These are phyloP conservation scores for Nomada lathburiana DNA, from an alignment of 2,888 invertebrate genomes.

Conservation along the genomic window DNA sequence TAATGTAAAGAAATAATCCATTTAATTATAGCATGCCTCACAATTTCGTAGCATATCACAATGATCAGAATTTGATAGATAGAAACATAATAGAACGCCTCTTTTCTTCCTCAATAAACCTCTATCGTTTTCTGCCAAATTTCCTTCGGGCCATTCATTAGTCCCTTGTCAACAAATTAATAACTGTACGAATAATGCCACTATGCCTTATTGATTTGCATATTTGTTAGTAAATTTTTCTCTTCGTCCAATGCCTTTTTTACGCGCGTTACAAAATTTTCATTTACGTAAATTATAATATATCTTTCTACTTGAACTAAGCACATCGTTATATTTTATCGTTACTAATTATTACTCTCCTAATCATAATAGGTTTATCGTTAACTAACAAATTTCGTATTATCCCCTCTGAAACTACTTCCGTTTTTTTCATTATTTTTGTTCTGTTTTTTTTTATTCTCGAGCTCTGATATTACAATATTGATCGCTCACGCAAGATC, in stretches of 20 bases:
- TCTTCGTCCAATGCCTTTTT: conserved; percentile 9
- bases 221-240: conserved; percentile 8
- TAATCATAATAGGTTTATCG: conserved; percentile 54
- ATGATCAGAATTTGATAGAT: conserved; percentile 48
- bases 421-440: conserved; percentile 26
- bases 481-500: conserved; percentile 43
- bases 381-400: conserved; percentile 66
- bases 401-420: conserved; percentile 49
- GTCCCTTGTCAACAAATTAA: conserved; percentile 34
- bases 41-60: conserved; percentile 55
- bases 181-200: conserved; percentile 22
- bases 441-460: conserved; percentile 39
- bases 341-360: conserved; percentile 61
- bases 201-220: conserved; percentile 8
- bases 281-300: conserved; percentile 55
- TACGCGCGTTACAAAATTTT: conserved; percentile 66
- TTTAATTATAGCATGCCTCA: conserved; percentile 29
- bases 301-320: conserved; percentile 57
- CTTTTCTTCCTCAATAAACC: conserved; percentile 26
- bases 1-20: conserved; percentile 54
- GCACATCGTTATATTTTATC: conserved; percentile 54
- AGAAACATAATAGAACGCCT: conserved; percentile 35
- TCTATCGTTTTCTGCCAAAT: conserved; percentile 12
- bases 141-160: conserved; percentile 24
- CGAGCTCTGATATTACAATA: conserved; percentile 52